Evolutionary conservation across 2,888 invertebrate species (phyloP).

Genomic region (Arctia plantaginis): DNA sequence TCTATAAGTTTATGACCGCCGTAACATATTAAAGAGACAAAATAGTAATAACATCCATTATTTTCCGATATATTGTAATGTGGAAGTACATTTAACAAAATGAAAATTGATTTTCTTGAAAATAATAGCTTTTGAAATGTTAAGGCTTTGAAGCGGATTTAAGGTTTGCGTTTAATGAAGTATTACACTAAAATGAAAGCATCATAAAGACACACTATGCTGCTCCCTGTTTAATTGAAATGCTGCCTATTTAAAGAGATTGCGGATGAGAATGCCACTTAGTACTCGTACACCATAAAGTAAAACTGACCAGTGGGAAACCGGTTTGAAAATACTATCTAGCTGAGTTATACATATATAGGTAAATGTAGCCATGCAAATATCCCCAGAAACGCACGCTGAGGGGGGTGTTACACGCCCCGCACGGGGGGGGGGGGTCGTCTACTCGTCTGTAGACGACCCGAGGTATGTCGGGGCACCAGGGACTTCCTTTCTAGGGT

Average conservation of each 20-base stretch:
- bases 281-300: neutral
- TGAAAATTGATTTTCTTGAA: constrained; percentile 1
- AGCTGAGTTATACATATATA: neutral
- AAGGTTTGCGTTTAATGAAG: neutral
- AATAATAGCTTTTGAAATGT: constrained; percentile 7
- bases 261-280: neutral
- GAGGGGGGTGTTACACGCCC: too few species aligned
- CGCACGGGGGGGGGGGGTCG: too few species aligned
- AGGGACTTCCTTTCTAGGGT: too few species aligned
- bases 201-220: neutral
- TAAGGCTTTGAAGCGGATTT: neutral
- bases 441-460: too few species aligned
- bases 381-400: neutral
- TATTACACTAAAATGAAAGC: neutral
- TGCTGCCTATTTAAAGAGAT: neutral
- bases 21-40: constrained; percentile 1
- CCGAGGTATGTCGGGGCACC: too few species aligned
- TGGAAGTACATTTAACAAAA: neutral
- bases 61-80: neutral
- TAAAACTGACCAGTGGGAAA: neutral
- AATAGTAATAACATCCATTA: constrained; percentile 2
- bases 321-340: neutral
- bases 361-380: too few species aligned
- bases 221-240: neutral
- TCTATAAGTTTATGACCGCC: neutral